phyloP scores from a whole-genome alignment of 1,140 invertebrate species.

The Trypoxylus dichotomus region DNA sequence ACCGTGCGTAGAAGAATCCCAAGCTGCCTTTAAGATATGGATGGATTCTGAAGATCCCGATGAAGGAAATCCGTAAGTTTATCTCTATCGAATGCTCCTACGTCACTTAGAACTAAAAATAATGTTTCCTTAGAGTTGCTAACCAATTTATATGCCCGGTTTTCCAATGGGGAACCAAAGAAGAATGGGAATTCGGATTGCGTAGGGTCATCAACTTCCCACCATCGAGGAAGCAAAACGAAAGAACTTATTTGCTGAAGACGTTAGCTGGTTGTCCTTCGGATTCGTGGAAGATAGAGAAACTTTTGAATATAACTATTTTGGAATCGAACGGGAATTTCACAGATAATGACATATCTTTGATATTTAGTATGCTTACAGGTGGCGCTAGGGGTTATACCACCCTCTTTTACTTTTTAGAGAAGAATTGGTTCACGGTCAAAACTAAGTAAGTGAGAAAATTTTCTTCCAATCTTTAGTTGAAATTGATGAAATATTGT shows the following conservation, averaged over 20 bases:
- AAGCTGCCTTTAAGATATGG: slow-evolving; percentile 68
- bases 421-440: slow-evolving; percentile 65
- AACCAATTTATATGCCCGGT: slow-evolving; percentile 75
- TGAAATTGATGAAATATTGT: too few relatives aligned
- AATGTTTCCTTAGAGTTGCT: slow-evolving; percentile 60
- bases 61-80: slow-evolving; percentile 71
- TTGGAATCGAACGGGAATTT: slow-evolving; percentile 68
- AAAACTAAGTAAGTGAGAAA: slow-evolving; percentile 66
- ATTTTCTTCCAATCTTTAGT: slow-evolving; percentile 39
- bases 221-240: slow-evolving; percentile 64
- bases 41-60: slow-evolving; percentile 67
- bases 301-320: slow-evolving; percentile 68
- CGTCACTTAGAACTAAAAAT: slow-evolving; percentile 25
- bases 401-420: slow-evolving; percentile 69
- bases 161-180: slow-evolving; percentile 72
- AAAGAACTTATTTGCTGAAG: slow-evolving; percentile 74
- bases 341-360: slow-evolving; percentile 69
- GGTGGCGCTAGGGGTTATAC: slow-evolving; percentile 67
- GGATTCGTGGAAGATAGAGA: slow-evolving; percentile 66
- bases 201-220: slow-evolving; percentile 74
- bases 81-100: background rate
- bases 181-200: slow-evolving; percentile 79
- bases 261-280: slow-evolving; percentile 73
- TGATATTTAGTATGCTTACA: slow-evolving; percentile 72
- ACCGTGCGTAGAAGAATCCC: slow-evolving; percentile 69